These are phyloP conservation scores for Drosophila multiciliata DNA, from an alignment of 2,888 invertebrate genomes.

Conservation along the genomic window DNA sequence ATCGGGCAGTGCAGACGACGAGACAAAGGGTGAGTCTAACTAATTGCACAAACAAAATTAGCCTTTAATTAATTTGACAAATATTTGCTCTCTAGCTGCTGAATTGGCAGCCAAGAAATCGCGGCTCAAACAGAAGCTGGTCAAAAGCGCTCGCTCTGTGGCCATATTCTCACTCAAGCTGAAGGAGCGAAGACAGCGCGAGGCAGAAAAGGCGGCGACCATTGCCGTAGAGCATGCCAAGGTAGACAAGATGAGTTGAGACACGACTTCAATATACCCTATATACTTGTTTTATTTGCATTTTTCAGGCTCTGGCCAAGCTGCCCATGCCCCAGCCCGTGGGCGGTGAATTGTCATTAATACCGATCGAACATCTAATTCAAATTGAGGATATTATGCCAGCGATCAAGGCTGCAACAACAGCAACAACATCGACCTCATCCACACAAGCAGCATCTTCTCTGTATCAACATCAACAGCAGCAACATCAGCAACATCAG, in stretches of 20 bases:
- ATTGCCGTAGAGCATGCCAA: constrained; percentile 87
- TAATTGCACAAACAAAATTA: neutral
- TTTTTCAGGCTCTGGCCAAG: constrained; percentile 84
- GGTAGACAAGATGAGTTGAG: constrained; percentile 58
- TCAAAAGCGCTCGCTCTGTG: constrained; percentile 93
- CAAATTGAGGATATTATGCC: constrained; percentile 88
- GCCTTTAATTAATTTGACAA: neutral
- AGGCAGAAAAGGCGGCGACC: constrained; percentile 89
- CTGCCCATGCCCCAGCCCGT: constrained; percentile 86
- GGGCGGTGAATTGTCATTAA: constrained; percentile 93
- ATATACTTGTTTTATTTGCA: neutral
- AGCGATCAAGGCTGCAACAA: constrained; percentile 67
- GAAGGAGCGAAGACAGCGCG: constrained; percentile 91
- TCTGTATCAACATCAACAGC: constrained; percentile 54
- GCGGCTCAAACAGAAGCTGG: constrained; percentile 90
- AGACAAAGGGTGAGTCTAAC: constrained; percentile 86
- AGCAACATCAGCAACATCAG: constrained; percentile 49
- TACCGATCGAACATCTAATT: constrained; percentile 93
- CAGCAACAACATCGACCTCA: constrained; percentile 41
- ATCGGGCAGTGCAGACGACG: constrained; percentile 85
- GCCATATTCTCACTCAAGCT: constrained; percentile 94
- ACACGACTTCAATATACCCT: neutral
- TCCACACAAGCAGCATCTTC: constrained; percentile 62
- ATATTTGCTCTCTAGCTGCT: constrained; percentile 82
- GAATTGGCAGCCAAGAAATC: constrained; percentile 89